Base-by-base conservation (phyloP, 2,797 vertebrate genomes). In the Xenops minutus region DNA sequence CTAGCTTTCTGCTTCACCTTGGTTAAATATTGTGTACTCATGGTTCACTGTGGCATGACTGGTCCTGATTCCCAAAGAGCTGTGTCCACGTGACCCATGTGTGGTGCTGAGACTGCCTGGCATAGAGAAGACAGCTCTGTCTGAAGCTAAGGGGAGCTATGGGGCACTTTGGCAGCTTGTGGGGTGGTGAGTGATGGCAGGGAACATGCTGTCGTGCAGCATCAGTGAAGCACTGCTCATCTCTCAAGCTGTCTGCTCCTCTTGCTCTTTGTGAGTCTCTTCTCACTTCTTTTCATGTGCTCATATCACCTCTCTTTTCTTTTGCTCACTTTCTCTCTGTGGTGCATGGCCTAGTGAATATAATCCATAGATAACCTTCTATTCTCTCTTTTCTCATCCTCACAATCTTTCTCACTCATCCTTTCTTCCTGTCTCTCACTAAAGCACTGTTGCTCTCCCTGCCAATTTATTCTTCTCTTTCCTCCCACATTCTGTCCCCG, bases 381-480 rank as follows among this genome's bases (percentile, higher is more conserved):
- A 12, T 76, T 84, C 74, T 88, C 93, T 85, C 55, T 55, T 93
- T 95, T 69, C 63, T 67, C 37, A 84, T 75, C 72, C 74, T 94
- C 51, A 32, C 54, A 72, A 55, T 74, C 84, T 66, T 93, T 93
- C 91, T 88, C 74, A 88, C 88, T 95, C 94, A 93, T 85, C 83
- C 30, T 94, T 96, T 96, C 80, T 94, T 89, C 51, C n/a, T 36
- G 92, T 96, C 88, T 96, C 88, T 95, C 95, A 92, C 90, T 92
- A 95, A 79, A 63, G n/a, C 69, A 88, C 78, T 93, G 93, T 95
- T 93, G 82, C 86, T 85, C 67, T 78, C 85, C 48, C 91, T 96
- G 91, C 77, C 96, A 93, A 76, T 94, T 95, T 95, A 93, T 94
- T 95, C 95, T 91, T 93, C 88, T 93, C 80, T 93, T 95, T 92